phyloP scores from a whole-genome alignment of 2,888 invertebrate genomes.

The Disparrhopalites patrizii region DNA sequence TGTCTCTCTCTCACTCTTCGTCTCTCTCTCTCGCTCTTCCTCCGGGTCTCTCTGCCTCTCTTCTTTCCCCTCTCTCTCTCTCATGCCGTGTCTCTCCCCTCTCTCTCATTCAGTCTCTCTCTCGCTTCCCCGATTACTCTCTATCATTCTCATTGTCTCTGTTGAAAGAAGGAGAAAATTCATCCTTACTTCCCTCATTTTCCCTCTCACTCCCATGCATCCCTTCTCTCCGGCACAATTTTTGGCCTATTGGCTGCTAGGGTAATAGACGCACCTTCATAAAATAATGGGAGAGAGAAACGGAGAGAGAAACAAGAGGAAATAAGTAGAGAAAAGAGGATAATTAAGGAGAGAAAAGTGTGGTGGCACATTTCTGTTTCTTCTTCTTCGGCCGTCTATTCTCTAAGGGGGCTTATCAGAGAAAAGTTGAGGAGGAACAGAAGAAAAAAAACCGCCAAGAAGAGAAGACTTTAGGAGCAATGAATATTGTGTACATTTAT shows the following conservation, averaged over 20 bases:
- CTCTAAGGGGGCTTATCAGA: too few species aligned
- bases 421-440: too few species aligned
- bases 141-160: not conserved
- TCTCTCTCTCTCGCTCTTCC: not conserved
- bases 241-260: too few species aligned
- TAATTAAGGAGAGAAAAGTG: not conserved
- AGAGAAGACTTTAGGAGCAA: too few species aligned
- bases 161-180: not conserved
- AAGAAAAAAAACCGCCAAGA: too few species aligned
- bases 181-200: too few species aligned
- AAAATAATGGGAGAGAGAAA: not conserved
- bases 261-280: too few species aligned
- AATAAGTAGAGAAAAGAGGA: not conserved
- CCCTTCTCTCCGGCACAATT: too few species aligned
- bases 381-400: too few species aligned
- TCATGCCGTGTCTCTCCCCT: not conserved
- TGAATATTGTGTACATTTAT: too few species aligned
- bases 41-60: not conserved
- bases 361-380: not conserved
- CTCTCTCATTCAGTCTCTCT: not conserved
- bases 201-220: too few species aligned
- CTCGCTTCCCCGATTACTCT: too few species aligned
- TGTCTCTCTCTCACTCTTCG: not conserved
- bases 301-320: not conserved
- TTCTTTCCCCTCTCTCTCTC: not conserved